phyloP scores from a whole-genome alignment of 2,113 vertebrate species.

The Atractosteus spatula region DNA sequence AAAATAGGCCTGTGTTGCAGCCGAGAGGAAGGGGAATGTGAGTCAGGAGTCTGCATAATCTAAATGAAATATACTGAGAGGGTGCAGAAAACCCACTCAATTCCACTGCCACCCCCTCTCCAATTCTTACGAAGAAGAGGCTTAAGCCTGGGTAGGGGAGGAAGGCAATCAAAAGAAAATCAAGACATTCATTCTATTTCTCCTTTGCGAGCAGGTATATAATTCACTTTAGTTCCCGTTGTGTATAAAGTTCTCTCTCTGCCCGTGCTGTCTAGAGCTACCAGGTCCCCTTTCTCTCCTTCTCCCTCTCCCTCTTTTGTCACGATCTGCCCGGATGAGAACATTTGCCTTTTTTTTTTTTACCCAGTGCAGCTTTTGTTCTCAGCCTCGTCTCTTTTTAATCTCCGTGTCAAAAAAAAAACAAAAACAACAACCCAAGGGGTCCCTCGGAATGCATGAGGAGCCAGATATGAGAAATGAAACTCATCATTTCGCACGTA shows the following conservation, averaged over 20 bases:
- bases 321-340: too few relatives aligned
- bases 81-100: background rate
- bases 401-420: background rate
- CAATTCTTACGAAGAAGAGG: background rate
- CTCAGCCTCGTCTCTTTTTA: background rate
- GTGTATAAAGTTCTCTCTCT: background rate
- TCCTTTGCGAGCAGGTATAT: background rate
- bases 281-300: too few relatives aligned
- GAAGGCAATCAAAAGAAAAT: conserved; percentile 4
- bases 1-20: background rate
- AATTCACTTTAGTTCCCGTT: background rate
- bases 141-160: background rate
- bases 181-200: background rate
- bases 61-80: background rate
- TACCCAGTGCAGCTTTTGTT: too few relatives aligned
- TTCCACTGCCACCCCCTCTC: background rate
- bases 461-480: conserved; percentile 12
- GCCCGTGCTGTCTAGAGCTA: too few relatives aligned
- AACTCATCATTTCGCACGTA: background rate
- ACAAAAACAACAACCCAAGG: background rate
- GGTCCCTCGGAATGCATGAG: background rate
- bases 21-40: background rate
- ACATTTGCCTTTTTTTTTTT: too few relatives aligned
- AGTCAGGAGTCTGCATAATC: conserved; percentile 3
- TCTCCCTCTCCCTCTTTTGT: too few relatives aligned